Percentiles rank a stretch among this genome's conserved stretches.
phyloP scores from a whole-genome alignment of 2,113 vertebrate genomes.

The Pseudorhombus dupliciocellatus region DNA sequence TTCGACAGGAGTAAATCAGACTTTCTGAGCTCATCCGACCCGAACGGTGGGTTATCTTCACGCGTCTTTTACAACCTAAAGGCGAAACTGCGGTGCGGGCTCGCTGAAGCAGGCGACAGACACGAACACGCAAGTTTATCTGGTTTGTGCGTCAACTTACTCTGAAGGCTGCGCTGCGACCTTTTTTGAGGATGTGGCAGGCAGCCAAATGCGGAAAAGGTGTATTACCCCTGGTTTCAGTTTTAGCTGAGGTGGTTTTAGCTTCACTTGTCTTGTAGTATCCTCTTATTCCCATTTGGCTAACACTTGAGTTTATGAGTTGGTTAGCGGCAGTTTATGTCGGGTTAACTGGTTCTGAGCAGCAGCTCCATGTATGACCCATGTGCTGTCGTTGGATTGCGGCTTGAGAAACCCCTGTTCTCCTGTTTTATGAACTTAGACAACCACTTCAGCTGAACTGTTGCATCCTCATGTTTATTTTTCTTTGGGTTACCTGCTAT shows the following conservation, averaged over 20 bases:
- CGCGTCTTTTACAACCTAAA: background rate
- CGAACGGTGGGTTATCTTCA: slow-evolving; percentile 16
- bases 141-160: background rate
- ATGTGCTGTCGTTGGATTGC: background rate
- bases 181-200: slow-evolving; percentile 41
- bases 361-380: background rate
- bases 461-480: background rate
- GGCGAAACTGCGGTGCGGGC: background rate
- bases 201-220: slow-evolving; percentile 28
- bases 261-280: background rate
- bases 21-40: slow-evolving; percentile 20
- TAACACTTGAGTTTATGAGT: background rate
- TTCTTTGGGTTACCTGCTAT: background rate
- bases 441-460: background rate
- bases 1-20: background rate
- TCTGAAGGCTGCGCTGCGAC: background rate
- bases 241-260: background rate
- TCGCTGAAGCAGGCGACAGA: background rate
- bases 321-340: background rate
- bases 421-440: background rate
- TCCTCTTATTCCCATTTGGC: background rate
- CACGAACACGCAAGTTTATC: too few species aligned
- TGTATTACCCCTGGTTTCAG: background rate
- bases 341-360: background rate
- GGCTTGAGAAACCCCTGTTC: background rate